Base-by-base conservation (phyloP, 2,113 vertebrate genomes). In the Alouatta palliata region DNA sequence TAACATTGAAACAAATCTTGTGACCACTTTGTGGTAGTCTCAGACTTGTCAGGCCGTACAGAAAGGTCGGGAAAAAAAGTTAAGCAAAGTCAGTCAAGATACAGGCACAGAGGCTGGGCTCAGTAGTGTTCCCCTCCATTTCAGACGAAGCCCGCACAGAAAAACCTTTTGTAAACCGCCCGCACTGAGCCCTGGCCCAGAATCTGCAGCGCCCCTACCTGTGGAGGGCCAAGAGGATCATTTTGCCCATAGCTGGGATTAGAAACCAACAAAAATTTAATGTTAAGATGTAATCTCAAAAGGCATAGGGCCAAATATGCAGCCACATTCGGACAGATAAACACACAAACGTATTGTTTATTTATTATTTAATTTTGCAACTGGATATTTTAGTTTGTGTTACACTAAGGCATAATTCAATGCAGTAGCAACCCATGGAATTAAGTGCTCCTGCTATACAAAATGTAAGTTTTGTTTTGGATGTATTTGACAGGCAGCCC, bases 191-290 rank as follows among this genome's bases (percentile, higher is more conserved):
- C 25, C n/a, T n/a, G 10, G 43, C 17, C 9, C 3, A 1, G 23
- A 49, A 5, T 2, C 4, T 23, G 32, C 75, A 5, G 20, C 0
- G 1, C 12, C 11, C 5, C 37, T 11, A 25, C 32, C 37, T 2
- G 9, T 2, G 9, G 16, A 20, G 35, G 40, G 17, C 27, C 47
- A 37, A 7, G 23, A 45, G 3, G 37, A 37, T 32, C 8, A 1
- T 8, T 40, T 5, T 89, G 23, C 49, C 45, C 3, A 7, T 1
- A 64, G 82, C 11, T n/a, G 32, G 66, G 25, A 40, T 19, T 37
- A 82, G 84, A 87, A 80, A 75, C 35, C 66, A 88, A 76, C 23
- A 49, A 40, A 94, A 86, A 56, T 21, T 27, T n/a, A 27, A 32
- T 47, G 52, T 25, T 37, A 79, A 37, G 76, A 19, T 19, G 21